Evolutionary conservation across 2,113 vertebrate genomes (phyloP).

Genomic region (Plecotus auritus): DNA sequence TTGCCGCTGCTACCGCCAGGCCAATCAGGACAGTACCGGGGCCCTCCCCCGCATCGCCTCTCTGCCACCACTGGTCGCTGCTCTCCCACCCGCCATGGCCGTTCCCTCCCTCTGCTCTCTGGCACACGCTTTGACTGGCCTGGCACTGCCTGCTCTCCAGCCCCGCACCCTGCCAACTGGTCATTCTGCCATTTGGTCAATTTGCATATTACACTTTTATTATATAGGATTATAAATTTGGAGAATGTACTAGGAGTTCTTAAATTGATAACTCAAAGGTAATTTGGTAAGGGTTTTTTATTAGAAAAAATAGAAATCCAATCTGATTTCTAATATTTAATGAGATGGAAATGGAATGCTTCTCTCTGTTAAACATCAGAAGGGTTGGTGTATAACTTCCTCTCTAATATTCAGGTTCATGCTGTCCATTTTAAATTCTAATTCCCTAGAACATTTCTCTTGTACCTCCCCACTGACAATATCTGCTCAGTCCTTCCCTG

Average conservation of each 20-base stretch:
- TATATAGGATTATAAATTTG: neutral
- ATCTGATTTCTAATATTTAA: conserved; percentile 47
- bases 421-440: conserved; percentile 65
- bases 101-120: too few species aligned
- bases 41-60: too few species aligned
- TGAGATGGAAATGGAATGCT: conserved; percentile 64
- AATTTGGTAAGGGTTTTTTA: neutral
- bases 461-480: conserved; percentile 4
- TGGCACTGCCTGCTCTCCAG: too few species aligned
- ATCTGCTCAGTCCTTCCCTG: conserved; percentile 21
- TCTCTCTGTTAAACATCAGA: conserved; percentile 54
- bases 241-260: neutral
- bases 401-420: conserved; percentile 50
- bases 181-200: too few species aligned
- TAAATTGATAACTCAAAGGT: neutral
- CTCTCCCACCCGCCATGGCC: too few species aligned
- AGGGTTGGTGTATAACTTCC: conserved; percentile 46
- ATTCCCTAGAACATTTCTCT: conserved; percentile 35
- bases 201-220: too few species aligned
- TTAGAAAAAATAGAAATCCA: neutral
- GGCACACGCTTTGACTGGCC: too few species aligned
- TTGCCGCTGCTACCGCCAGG: too few species aligned
- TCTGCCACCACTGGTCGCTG: too few species aligned
- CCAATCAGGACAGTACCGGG: too few species aligned
- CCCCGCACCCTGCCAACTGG: too few species aligned